A percentile compares a stretch with the other conserved stretches of the same genome.
Evolutionary conservation across 2,888 invertebrate species (phyloP).

Genomic region (Deladenus siricidicola): DNA sequence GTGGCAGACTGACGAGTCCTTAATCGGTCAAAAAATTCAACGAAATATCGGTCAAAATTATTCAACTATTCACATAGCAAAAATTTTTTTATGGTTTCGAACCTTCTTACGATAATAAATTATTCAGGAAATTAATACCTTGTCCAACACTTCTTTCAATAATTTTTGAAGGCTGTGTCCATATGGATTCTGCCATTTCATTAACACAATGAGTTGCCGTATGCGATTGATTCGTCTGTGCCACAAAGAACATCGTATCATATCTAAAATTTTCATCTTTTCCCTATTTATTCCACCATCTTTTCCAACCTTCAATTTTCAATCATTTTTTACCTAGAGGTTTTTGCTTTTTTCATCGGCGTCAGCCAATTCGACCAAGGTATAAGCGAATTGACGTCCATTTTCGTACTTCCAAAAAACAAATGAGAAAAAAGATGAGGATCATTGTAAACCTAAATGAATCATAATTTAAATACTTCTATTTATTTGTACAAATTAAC

Average conservation of each 20-base stretch:
- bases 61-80: too few relatives aligned
- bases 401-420: conserved; percentile 18
- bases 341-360: conserved; percentile 20
- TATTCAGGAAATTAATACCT: conserved; percentile 12
- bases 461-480: conserved; percentile 2
- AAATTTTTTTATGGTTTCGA: not conserved
- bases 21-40: too few relatives aligned
- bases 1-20: conserved; percentile 40
- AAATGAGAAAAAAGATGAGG: conserved; percentile 24
- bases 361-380: conserved; percentile 47
- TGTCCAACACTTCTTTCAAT: conserved; percentile 21
- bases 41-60: too few relatives aligned
- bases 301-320: not conserved
- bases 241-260: conserved; percentile 43
- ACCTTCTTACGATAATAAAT: not conserved
- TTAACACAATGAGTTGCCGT: conserved; percentile 16
- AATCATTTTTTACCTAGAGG: not conserved
- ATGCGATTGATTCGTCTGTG: conserved; percentile 28
- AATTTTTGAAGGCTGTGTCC: conserved; percentile 24
- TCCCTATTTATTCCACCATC: not conserved
- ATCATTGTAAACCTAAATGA: conserved; percentile 20
- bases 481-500: too few relatives aligned
- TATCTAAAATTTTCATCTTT: conserved; percentile 12
- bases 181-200: conserved; percentile 30
- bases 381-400: conserved; percentile 31